Conservation (phyloP, 2,888 invertebrate species). For the Caradrina clavipalpis region DNA sequence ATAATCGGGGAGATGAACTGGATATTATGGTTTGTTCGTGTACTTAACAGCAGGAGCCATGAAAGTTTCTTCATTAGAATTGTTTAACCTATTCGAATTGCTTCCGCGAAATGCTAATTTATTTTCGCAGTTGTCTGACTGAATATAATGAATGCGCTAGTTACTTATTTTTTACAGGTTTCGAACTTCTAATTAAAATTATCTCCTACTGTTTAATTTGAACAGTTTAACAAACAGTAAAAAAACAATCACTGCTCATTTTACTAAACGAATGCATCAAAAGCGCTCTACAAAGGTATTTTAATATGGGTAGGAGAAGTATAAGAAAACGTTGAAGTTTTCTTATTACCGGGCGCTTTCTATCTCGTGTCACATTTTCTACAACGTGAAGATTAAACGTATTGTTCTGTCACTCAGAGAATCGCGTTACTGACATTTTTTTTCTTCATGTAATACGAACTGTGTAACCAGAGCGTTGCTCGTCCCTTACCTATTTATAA, state of each 20-base stretch:
- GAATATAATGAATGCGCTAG: conserved; percentile 28
- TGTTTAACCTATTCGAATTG: conserved; percentile 71
- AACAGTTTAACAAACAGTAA: not conserved
- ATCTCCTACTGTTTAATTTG: not conserved
- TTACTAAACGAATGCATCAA: conserved; percentile 46
- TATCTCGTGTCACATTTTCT: conserved; percentile 77
- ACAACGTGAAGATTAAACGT: conserved; percentile 84
- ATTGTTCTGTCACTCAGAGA: conserved; percentile 86
- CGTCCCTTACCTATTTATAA: conserved; percentile 83
- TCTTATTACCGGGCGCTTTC: conserved; percentile 68
- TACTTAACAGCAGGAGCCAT: conserved; percentile 70
- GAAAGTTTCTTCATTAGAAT: conserved; percentile 77
- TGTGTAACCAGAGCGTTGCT: conserved; percentile 80
- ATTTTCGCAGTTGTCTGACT: conserved; percentile 49
- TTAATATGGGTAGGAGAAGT: conserved; percentile 56
- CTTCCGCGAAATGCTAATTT: conserved; percentile 69
- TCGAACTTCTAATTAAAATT: not conserved
- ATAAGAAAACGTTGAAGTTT: conserved; percentile 63
- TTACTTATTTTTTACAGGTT: conserved; percentile 23
- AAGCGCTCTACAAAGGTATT: conserved; percentile 50
- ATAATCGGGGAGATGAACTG: conserved; percentile 57
- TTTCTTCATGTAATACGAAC: conserved; percentile 79
- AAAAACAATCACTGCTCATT: conserved; percentile 33
- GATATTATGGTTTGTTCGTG: conserved; percentile 67
- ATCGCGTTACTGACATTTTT: conserved; percentile 84